A percentile compares a stretch with the other conserved stretches of the same genome.
Conservation (phyloP, 35 echinoderm and acorn worm genomes). For the Apostichopus japonicus region DNA sequence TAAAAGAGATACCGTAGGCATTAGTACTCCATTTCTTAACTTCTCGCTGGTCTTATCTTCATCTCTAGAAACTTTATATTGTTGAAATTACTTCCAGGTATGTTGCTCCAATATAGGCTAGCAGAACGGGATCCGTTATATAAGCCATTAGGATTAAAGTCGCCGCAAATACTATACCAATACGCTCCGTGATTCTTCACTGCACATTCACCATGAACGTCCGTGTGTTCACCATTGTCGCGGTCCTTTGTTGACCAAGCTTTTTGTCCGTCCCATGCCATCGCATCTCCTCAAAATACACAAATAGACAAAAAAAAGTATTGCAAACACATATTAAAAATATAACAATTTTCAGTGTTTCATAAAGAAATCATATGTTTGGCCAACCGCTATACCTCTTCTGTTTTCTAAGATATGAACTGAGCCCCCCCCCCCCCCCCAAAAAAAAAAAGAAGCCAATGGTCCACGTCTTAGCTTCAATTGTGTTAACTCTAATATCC, state of each 20-base stretch:
- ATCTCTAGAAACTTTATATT: neutral
- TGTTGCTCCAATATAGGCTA: neutral
- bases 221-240: neutral
- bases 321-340: too few species aligned
- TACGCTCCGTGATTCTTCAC: neutral
- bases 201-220: neutral
- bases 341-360: too few species aligned
- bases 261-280: neutral
- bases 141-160: slow-evolving; percentile 1
- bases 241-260: neutral
- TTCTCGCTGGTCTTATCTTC: neutral
- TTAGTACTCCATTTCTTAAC: too few species aligned
- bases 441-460: too few species aligned
- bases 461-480: too few species aligned
- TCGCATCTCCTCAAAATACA: neutral
- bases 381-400: too few species aligned
- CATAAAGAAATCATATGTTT: too few species aligned
- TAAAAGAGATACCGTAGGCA: too few species aligned
- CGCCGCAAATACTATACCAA: neutral
- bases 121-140: neutral
- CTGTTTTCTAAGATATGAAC: too few species aligned
- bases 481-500: too few species aligned
- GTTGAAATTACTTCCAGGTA: neutral
- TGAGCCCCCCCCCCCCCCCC: too few species aligned
- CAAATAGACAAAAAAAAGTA: too few species aligned